Evolutionary conservation across 2,113 vertebrate genomes (phyloP).

Genomic region (Polyodon spathula): DNA sequence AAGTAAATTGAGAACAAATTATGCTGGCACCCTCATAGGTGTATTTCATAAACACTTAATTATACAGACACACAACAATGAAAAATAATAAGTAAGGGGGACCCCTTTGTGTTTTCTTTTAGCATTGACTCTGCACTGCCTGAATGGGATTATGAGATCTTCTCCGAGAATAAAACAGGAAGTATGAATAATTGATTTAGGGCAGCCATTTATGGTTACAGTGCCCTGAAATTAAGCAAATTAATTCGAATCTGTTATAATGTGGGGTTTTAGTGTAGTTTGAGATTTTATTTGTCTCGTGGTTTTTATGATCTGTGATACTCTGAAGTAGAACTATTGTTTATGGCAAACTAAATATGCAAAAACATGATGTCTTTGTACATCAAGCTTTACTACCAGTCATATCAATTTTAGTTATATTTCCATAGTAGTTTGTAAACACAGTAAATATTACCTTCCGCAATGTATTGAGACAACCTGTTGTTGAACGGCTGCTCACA

Average conservation of each 20-base stretch:
- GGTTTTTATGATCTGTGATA: too few species aligned
- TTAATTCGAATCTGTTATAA: constrained; percentile 2
- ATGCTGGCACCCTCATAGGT: constrained; percentile 3
- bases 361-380: too few species aligned
- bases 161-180: constrained; percentile 3
- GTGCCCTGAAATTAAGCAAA: neutral
- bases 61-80: constrained; percentile 10
- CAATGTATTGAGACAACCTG: too few species aligned
- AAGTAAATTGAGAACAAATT: constrained; percentile 21
- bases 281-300: too few species aligned
- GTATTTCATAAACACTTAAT: constrained; percentile 16
- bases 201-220: neutral
- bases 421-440: too few species aligned
- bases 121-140: neutral
- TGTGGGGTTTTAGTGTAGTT: neutral
- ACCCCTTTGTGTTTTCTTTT: neutral
- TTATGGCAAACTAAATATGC: too few species aligned
- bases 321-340: too few species aligned
- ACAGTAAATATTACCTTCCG: too few species aligned
- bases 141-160: neutral
- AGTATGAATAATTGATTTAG: constrained; percentile 7
- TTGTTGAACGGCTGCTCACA: too few species aligned
- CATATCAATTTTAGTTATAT: too few species aligned
- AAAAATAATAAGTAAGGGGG: neutral
- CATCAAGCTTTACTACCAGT: too few species aligned